phyloP scores from a whole-genome alignment of 2,888 invertebrate genomes.

The Pandemis corylana region DNA sequence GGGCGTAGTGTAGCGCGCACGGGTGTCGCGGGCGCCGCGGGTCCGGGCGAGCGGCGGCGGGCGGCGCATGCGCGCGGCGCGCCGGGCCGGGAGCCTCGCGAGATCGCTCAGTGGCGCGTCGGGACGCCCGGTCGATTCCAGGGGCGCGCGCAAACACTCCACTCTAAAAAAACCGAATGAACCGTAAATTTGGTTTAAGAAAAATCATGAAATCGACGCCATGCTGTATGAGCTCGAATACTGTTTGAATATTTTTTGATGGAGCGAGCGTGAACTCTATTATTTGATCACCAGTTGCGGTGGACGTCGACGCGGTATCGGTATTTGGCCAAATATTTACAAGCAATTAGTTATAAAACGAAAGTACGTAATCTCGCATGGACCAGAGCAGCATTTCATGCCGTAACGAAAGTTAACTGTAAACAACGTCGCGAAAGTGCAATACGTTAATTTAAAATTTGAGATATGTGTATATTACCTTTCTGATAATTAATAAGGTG shows the following conservation, averaged over 20 bases:
- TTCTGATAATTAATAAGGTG: conserved; percentile 28
- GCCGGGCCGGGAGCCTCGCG: conserved; percentile 67
- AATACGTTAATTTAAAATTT: conserved; percentile 7
- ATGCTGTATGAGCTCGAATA: conserved; percentile 17
- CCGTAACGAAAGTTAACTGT: conserved; percentile 57
- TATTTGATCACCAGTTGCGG: conserved; percentile 10
- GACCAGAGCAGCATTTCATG: conserved; percentile 56
- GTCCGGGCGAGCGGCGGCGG: conserved; percentile 50
- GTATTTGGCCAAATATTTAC: conserved; percentile 43
- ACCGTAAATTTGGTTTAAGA: conserved; percentile 59
- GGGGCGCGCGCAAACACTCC: conserved; percentile 65
- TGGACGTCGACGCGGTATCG: conserved; percentile 32
- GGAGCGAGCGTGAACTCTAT: conserved; percentile 10
- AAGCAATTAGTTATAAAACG: conserved; percentile 53
- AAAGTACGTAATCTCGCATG: conserved; percentile 56
- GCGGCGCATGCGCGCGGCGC: conserved; percentile 70
- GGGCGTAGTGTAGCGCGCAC: conserved; percentile 29
- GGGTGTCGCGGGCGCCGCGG: conserved; percentile 43
- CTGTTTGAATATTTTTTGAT: neutral
- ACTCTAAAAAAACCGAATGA: conserved; percentile 58
- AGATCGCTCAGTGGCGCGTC: conserved; percentile 81
- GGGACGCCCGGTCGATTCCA: conserved; percentile 82
- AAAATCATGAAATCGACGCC: conserved; percentile 47
- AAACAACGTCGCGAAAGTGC: conserved; percentile 28
- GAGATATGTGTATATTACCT: conserved; percentile 15